phyloP scores from a whole-genome alignment of 2,113 vertebrate species.

The Gasterosteus aculeatus region DNA sequence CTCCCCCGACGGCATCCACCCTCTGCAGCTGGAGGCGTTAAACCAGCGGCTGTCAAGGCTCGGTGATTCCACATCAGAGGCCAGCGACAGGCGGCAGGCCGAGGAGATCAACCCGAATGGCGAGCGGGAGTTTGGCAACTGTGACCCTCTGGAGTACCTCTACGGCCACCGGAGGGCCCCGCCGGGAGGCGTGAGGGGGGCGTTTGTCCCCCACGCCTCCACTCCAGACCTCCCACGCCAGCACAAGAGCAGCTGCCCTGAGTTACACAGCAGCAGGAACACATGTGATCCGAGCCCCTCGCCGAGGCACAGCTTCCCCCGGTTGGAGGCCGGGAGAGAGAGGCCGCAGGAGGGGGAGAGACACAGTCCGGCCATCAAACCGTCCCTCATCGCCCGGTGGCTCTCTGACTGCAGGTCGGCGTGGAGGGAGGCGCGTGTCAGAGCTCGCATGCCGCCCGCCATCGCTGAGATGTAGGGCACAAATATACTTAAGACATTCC shows the following conservation, averaged over 20 bases:
- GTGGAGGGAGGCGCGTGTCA: constrained; percentile 82
- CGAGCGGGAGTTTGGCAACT: constrained; percentile 50
- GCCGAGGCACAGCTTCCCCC: constrained; percentile 16
- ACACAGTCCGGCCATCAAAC: constrained; percentile 62
- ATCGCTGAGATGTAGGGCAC: constrained; percentile 82
- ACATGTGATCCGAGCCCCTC: constrained; percentile 22
- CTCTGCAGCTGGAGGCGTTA: constrained; percentile 40
- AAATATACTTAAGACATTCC: constrained; percentile 7
- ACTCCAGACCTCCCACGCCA: constrained; percentile 68
- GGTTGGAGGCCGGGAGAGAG: constrained; percentile 28
- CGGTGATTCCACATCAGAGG: constrained; percentile 7
- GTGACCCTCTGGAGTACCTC: constrained; percentile 83
- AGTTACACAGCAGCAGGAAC: constrained; percentile 50
- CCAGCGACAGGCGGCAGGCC: background rate
- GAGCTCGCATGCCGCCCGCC: constrained; percentile 84
- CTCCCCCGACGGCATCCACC: constrained; percentile 27
- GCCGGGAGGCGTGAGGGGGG: constrained; percentile 34
- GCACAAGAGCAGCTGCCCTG: constrained; percentile 71
- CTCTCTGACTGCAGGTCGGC: constrained; percentile 82
- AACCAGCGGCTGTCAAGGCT: constrained; percentile 40
- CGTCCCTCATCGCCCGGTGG: constrained; percentile 79
- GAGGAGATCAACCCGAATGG: constrained; percentile 17
- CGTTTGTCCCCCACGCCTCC: constrained; percentile 57
- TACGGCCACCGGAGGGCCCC: constrained; percentile 71
- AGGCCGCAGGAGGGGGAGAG: constrained; percentile 28